Percentiles rank a stretch among this genome's conserved stretches.
phyloP scores from a whole-genome alignment of 2,113 vertebrate genomes.

The Bambusicola thoracicus region DNA sequence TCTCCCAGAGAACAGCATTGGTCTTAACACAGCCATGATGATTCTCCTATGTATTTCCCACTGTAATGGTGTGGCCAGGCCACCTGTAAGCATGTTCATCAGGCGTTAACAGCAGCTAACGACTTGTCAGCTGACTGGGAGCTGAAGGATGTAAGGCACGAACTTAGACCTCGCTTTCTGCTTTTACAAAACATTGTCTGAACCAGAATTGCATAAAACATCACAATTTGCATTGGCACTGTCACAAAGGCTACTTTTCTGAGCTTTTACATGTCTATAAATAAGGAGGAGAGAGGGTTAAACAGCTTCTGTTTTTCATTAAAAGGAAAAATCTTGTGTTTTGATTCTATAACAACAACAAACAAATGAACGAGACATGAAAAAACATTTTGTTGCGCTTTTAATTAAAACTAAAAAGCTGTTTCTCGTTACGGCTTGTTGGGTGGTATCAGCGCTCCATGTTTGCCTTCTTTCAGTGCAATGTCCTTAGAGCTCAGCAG shows the following conservation, averaged over 20 bases:
- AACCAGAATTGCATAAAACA: slow-evolving; percentile 46
- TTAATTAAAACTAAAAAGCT: slow-evolving; percentile 79
- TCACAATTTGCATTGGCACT: slow-evolving; percentile 51
- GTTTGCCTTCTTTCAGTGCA: slow-evolving; percentile 1
- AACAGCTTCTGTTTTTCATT: slow-evolving; percentile 80
- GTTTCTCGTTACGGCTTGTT: slow-evolving; percentile 75
- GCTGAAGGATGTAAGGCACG: neutral
- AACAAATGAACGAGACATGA: slow-evolving; percentile 82
- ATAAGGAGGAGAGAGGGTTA: slow-evolving; percentile 63
- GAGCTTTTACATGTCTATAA: slow-evolving; percentile 59
- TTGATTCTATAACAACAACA: slow-evolving; percentile 84
- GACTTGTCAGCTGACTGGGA: neutral
- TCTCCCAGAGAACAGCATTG: neutral
- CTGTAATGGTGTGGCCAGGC: neutral
- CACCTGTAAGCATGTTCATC: slow-evolving; percentile 33
- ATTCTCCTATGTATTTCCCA: neutral
- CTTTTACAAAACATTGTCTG: slow-evolving; percentile 52
- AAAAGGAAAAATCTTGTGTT: slow-evolving; percentile 79
- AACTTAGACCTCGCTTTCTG: slow-evolving; percentile 33
- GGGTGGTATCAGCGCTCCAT: slow-evolving; percentile 75
- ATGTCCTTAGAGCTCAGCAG: neutral
- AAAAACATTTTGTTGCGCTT: slow-evolving; percentile 77
- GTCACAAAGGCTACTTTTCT: slow-evolving; percentile 67
- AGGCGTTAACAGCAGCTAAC: slow-evolving; percentile 10
- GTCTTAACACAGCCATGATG: accelerated